Evolutionary conservation across 2,113 vertebrate species (phyloP).

Genomic region (Oreotrochilus melanogaster): DNA sequence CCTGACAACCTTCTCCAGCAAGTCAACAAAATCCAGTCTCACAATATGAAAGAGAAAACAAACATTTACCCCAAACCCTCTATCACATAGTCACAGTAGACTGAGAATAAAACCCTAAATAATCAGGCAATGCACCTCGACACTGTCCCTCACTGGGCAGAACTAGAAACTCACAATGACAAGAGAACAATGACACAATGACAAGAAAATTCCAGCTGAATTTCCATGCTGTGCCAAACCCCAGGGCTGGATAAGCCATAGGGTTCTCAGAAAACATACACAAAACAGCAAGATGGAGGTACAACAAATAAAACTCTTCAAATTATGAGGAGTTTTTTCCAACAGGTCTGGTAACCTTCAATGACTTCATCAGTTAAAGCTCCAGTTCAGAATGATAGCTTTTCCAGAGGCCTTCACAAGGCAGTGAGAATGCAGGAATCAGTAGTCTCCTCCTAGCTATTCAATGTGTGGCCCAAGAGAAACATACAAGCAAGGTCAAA

Average conservation of each 20-base stretch:
- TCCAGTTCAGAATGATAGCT: background rate
- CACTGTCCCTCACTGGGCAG: background rate
- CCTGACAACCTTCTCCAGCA: background rate
- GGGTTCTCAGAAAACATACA: background rate
- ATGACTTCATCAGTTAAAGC: background rate
- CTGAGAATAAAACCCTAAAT: background rate
- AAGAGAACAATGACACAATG: background rate
- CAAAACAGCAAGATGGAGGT: background rate
- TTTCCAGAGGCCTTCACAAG: background rate
- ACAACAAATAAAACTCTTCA: background rate
- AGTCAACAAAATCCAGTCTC: background rate
- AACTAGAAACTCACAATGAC: background rate
- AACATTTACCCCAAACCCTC: background rate
- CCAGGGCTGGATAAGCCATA: accelerated
- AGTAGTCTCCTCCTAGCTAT: background rate
- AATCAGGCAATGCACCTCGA: background rate
- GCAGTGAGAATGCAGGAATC: background rate
- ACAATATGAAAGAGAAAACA: background rate
- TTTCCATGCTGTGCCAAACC: background rate
- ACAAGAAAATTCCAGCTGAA: background rate
- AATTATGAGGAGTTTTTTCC: background rate
- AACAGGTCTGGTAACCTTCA: background rate
- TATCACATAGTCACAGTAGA: background rate
- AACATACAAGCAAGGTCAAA: background rate
- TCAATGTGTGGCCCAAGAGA: background rate